Percentiles rank a stretch among this genome's conserved stretches.
Evolutionary conservation across 2,797 vertebrate genomes (phyloP).

Genomic region (Helostoma temminkii): DNA sequence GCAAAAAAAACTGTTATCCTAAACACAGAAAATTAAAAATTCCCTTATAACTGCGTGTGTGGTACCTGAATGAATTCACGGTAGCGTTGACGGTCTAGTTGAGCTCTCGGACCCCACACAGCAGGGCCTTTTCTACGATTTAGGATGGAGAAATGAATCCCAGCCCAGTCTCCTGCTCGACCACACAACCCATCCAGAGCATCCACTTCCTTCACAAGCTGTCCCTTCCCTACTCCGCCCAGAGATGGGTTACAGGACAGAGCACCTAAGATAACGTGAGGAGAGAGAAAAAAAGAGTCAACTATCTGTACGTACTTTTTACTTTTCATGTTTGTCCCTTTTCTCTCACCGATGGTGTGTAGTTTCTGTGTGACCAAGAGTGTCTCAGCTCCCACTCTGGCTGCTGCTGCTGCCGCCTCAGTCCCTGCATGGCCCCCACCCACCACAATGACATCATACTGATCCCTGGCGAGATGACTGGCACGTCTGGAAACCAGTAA

Average conservation of each 20-base stretch:
- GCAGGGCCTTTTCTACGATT: constrained; percentile 95
- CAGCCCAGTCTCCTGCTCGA: constrained; percentile 91
- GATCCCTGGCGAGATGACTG: constrained; percentile 57
- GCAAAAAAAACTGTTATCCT: background rate
- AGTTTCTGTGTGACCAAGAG: constrained; percentile 92
- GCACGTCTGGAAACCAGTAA: constrained; percentile 49
- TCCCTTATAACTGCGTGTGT: background rate
- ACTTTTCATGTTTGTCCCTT: background rate
- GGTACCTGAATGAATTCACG: constrained; percentile 91
- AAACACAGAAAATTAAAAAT: background rate
- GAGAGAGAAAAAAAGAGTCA: background rate
- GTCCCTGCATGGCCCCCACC: constrained; percentile 88
- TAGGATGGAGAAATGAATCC: constrained; percentile 93
- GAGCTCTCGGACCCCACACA: constrained; percentile 95
- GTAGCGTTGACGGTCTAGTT: constrained; percentile 92
- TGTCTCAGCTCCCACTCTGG: constrained; percentile 88
- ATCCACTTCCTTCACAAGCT: constrained; percentile 94
- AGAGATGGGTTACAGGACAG: constrained; percentile 98
- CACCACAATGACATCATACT: constrained; percentile 87
- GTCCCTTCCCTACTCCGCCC: constrained; percentile 96
- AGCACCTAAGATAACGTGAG: constrained; percentile 82
- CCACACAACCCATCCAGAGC: constrained; percentile 94
- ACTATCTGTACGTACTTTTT: background rate
- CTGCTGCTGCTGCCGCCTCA: constrained; percentile 86
- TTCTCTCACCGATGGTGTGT: constrained; percentile 88